Evolutionary conservation across 2,113 vertebrate genomes (phyloP), one percentile per base, ranked within the genome.

Genomic region (Pollachius pollachius): DNA sequence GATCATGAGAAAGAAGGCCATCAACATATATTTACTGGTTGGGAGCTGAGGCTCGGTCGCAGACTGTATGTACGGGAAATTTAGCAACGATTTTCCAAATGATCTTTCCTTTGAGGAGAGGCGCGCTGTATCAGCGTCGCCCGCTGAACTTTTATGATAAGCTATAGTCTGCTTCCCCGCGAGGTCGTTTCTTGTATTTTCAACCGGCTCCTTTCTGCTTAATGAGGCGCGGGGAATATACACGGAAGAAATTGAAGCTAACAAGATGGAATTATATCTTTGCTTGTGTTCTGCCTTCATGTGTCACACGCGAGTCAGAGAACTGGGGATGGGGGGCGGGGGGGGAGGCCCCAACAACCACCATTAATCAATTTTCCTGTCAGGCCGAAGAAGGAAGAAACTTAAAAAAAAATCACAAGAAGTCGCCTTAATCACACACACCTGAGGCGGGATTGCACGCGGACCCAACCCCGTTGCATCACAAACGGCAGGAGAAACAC

Each of bases 1-100:
- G 85, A 91, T 90, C 89, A 91, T 85, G 87, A 91, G 90, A 87
- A 84, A 48, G 90, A 87, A 83, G 62, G 71, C 73, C 81, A 89
- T 88, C 84, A 85, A 83, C 84, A 89, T 84, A 84, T 79, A 82
- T 82, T 82, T 70, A 65, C 79, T 64, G 82, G 81, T 76, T 69
- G 59, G 80, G 77, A 78, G 71, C 70, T 15, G 75, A 52, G 78
- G 77, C 84, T 80, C 68, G 56, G 19, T 64, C 69, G 69, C 80
- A 88, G 85, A 75, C 80, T 75, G 68, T 65, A 37, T 68, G 75
- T 63, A 74, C 78, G 87, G 84, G 86, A 86, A 85, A 85, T 84
- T 79, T 86, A 81, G 75, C 75, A 1, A 69, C 74, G 76, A 80
- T 90, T 80, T 85, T 83, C 84, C 88, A 83, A 81, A 87, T 87